These are phyloP conservation scores for Timandra comae DNA, from an alignment of 2,888 invertebrate species.

Conservation along the genomic window DNA sequence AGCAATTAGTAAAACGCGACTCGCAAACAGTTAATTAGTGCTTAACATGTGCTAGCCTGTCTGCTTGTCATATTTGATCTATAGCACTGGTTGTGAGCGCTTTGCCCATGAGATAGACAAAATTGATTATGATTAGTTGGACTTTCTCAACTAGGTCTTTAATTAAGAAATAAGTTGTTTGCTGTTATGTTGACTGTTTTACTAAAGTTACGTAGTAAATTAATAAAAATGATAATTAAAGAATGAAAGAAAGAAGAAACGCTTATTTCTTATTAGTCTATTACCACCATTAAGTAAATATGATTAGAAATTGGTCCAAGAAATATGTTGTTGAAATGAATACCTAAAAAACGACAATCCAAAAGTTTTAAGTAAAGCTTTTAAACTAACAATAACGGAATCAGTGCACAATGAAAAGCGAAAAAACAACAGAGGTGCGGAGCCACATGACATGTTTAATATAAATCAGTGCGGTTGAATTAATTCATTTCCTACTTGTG, in stretches of 20 bases:
- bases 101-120: background rate
- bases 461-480: slow-evolving; percentile 50
- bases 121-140: background rate
- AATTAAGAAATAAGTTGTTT: too few species aligned
- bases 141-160: too few species aligned
- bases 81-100: slow-evolving; percentile 4
- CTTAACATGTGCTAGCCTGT: slow-evolving; percentile 15
- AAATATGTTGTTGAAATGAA: too few species aligned
- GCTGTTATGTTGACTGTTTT: too few species aligned
- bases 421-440: slow-evolving; percentile 20
- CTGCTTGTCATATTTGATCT: slow-evolving; percentile 18
- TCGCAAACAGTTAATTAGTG: slow-evolving; percentile 22
- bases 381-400: slow-evolving; percentile 9
- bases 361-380: slow-evolving; percentile 8
- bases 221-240: too few species aligned
- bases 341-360: too few species aligned
- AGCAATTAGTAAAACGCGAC: slow-evolving; percentile 18
- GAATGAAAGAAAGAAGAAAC: too few species aligned
- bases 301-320: too few species aligned
- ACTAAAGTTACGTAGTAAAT: too few species aligned
- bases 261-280: too few species aligned
- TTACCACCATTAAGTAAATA: too few species aligned
- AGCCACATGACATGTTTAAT: slow-evolving; percentile 39
- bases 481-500: slow-evolving; percentile 47
- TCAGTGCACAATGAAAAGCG: slow-evolving; percentile 18